Conservation (phyloP, 2,113 vertebrate species). For the Trogon melanurus region DNA sequence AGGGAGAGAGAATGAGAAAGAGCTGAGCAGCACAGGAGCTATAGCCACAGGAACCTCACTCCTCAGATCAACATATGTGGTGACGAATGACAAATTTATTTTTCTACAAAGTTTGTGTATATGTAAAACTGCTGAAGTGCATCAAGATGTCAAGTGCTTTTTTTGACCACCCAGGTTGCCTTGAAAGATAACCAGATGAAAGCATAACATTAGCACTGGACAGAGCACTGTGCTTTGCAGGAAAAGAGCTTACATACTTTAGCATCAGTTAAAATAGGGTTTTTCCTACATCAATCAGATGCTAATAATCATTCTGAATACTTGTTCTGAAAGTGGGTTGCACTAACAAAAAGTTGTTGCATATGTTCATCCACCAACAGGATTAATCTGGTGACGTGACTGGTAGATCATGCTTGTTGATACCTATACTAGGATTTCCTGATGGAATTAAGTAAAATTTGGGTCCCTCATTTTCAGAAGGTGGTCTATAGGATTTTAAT, state of each 20-base stretch:
- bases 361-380: not conserved
- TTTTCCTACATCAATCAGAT: constrained; percentile 62
- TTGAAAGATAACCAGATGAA: constrained; percentile 99
- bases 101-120: constrained; percentile 99
- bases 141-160: constrained; percentile 99
- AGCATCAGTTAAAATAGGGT: constrained; percentile 20
- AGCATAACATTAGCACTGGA: constrained; percentile 87
- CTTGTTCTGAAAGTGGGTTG: constrained; percentile 49
- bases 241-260: constrained; percentile 39
- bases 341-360: constrained; percentile 25
- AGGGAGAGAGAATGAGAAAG: constrained; percentile 43
- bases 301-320: constrained; percentile 67
- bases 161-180: constrained; percentile 98
- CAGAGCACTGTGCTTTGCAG: constrained; percentile 61
- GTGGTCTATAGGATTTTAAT: not conserved
- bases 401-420: not conserved
- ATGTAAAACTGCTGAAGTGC: constrained; percentile 99
- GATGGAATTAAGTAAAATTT: not conserved
- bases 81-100: constrained; percentile 99
- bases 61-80: constrained; percentile 96
- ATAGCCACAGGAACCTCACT: constrained; percentile 74
- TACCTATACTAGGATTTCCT: not conserved
- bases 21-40: constrained; percentile 79
- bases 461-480: not conserved
- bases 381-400: constrained; percentile 3